Base-by-base conservation (phyloP, 2,113 vertebrate genomes). In the Globicephala melas region DNA sequence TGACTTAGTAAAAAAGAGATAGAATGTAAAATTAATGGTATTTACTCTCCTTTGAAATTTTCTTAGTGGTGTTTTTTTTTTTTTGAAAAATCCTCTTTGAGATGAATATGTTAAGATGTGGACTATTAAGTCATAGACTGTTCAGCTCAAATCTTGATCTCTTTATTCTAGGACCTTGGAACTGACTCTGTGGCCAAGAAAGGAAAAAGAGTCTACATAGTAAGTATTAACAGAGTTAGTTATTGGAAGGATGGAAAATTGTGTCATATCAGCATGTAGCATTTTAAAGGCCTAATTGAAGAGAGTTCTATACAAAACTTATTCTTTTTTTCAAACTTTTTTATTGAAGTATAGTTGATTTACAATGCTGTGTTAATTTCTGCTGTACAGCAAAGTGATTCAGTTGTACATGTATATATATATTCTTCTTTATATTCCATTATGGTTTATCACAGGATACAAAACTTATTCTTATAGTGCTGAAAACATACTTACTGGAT, bases 211-310 rank as follows among this genome's bases (percentile, higher is more conserved):
- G 1, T 36, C 4, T 89, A 2, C 21, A 71, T 28, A 81, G 60
- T 71, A 89, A 60, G 60, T 79, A 89, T 79, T 82, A 62, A 77
- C 8, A 89, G 38, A 74, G 8, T 71, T 82, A 94, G 79, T 28
- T 70, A 70, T 18, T 68, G 25, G 23, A 90, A 83, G 38, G 28
- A 20, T 65, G 62, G 47, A 71, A 95, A 21, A 50, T 12, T 87
- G 11, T 36, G 21, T 92, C 36, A 81, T 83, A 71, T 6, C 20
- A 96, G 2, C 14, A 58, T 4, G 11, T 0, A 80, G 20, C 7
- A 89, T 91, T 89, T 94, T 63, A 71, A 93, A 95, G 58, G 28
- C 38, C 65, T 85, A 62, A 84, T 18, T 88, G 12, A 97, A 79
- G 44, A 47, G 20, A 74, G 2, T 10, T 5, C 36, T 67, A 55